phyloP scores from a whole-genome alignment of 1,140 invertebrate species.

The Zaprionus taronus region DNA sequence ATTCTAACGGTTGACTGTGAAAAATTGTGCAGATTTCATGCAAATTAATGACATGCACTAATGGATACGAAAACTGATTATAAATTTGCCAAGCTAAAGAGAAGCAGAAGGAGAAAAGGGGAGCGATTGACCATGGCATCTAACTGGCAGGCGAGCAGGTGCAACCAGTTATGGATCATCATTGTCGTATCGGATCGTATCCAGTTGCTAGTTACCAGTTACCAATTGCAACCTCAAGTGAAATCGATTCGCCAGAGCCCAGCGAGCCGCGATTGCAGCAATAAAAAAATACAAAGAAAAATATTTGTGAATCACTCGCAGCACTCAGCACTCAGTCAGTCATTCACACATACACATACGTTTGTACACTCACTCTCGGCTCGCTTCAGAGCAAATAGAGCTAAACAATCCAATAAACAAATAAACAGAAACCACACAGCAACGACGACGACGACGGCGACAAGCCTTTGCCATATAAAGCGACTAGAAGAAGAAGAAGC shows the following conservation, averaged over 20 bases:
- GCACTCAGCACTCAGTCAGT: slow-evolving; percentile 20
- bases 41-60: slow-evolving; percentile 79
- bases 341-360: background rate
- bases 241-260: slow-evolving; percentile 36
- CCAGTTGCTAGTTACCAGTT: slow-evolving; percentile 37
- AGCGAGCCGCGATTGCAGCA: slow-evolving; percentile 60
- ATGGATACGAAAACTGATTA: slow-evolving; percentile 54
- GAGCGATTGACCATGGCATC: slow-evolving; percentile 43
- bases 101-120: background rate
- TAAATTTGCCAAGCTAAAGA: background rate
- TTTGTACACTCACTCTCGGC: background rate
- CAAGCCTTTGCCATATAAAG: slow-evolving; percentile 68
- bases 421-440: slow-evolving; percentile 60
- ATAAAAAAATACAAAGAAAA: slow-evolving; percentile 63
- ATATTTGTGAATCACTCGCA: slow-evolving; percentile 72
- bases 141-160: slow-evolving; percentile 15
- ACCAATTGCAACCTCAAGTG: slow-evolving; percentile 24
- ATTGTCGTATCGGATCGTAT: slow-evolving; percentile 15
- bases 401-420: slow-evolving; percentile 68
- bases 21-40: slow-evolving; percentile 60
- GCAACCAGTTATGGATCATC: slow-evolving; percentile 43
- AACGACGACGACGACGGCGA: slow-evolving; percentile 7
- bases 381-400: slow-evolving; percentile 70
- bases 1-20: slow-evolving; percentile 56
- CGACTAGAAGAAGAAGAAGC: background rate